phyloP scores from a whole-genome alignment of 2,797 vertebrate genomes.

The Kryptolebias ocellatus region DNA sequence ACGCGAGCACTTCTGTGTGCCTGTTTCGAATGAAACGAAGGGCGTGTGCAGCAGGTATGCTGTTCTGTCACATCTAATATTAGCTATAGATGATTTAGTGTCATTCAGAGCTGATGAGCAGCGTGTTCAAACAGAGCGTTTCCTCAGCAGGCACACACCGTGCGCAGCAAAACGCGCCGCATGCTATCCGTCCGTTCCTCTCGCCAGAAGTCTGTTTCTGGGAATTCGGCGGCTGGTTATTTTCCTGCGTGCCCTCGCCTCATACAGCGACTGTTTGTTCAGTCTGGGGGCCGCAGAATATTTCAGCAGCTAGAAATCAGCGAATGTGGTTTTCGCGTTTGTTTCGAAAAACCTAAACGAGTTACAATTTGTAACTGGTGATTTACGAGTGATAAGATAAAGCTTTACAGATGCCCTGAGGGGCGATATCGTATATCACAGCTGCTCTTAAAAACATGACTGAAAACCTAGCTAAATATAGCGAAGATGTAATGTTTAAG shows the following conservation, averaged over 20 bases:
- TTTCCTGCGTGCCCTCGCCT: not conserved
- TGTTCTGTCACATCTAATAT: slow-evolving; percentile 58
- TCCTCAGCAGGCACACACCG: slow-evolving; percentile 15
- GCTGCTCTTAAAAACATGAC: slow-evolving; percentile 10
- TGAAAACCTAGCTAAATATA: too few relatives aligned
- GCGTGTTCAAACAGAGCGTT: slow-evolving; percentile 63
- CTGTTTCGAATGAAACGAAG: slow-evolving; percentile 16
- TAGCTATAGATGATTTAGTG: slow-evolving; percentile 66
- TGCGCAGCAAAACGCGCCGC: slow-evolving; percentile 1
- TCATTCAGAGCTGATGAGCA: slow-evolving; percentile 38
- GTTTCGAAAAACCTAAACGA: slow-evolving; percentile 4
- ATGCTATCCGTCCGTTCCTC: not conserved
- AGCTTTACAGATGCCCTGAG: slow-evolving; percentile 24
- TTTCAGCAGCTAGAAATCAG: not conserved
- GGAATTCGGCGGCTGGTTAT: not conserved
- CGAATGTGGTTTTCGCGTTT: slow-evolving; percentile 3
- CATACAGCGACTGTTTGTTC: slow-evolving; percentile 1
- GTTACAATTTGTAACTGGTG: slow-evolving; percentile 37
- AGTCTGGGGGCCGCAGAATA: not conserved
- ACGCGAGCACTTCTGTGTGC: not conserved
- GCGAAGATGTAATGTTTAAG: too few relatives aligned
- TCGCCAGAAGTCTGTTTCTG: slow-evolving; percentile 1
- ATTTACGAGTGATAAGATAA: slow-evolving; percentile 42
- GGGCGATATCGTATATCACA: slow-evolving; percentile 19
- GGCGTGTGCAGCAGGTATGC: slow-evolving; percentile 60